Base-by-base conservation (phyloP, 2,797 vertebrate species). In the Microcaecilia unicolor region DNA sequence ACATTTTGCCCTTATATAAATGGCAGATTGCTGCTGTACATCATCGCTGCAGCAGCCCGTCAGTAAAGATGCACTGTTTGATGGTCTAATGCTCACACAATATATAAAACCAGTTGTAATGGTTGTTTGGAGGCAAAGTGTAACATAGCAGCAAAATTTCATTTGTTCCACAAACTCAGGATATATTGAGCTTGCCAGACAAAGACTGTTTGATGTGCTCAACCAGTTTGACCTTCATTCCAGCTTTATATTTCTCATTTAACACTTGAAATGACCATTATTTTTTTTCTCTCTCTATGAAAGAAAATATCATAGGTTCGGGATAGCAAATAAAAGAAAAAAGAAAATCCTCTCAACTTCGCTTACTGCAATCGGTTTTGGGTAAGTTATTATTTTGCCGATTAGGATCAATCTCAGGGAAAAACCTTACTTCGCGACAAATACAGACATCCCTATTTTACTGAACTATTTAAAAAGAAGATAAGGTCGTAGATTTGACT, bases 161-260 rank as follows among this genome's bases (percentile, higher is more conserved):
- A 89, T 90, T 89, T 89, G 81, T 87, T 89, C 84, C 77, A 77
- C 86, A 90, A 90, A 90, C 85, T 87, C 83, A 81, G 78, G 84
- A 88, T 83, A 72, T 78, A 87, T 89, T 83, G 85, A 79, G 80
- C 81, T 74, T 74, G 82, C 72, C 78, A 74, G 73, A 83, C 82
- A 85, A 84, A 91, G 82, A 84, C 74, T 81, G 84, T 77, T 83
- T 78, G 81, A 87, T 84, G 84, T 76, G 74, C 67, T 74, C 85
- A 85, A 84, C 86, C 85, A 81, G 77, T 76, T 67, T 90, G 88
- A 92, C 89, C 90, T 93, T 91, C 85, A 88, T 80, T 86, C 75
- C 74, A 68, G 63, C 74, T 78, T 86, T 83, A 80, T 82, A 85
- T 91, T 89, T 86, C 82, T 87, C 86, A 88, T 78, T 82, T 87